phyloP scores from a whole-genome alignment of 2,797 vertebrate genomes.

The Acropternis orthonyx region DNA sequence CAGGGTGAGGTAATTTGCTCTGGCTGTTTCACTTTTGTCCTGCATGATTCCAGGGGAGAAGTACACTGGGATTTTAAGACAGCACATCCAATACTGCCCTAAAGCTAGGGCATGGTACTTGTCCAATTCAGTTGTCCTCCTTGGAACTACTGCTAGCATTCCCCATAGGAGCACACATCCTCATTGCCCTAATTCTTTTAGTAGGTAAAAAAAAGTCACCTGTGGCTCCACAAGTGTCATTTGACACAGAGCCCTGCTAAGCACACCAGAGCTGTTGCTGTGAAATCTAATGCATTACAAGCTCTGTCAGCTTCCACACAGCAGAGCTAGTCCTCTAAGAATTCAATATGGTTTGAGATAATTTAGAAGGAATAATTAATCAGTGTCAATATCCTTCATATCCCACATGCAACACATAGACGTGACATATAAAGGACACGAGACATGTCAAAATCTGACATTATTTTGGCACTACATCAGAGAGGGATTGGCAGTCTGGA shows the following conservation, averaged over 20 bases:
- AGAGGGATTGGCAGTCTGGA: constrained; percentile 10
- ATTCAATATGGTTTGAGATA: not conserved
- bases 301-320: not conserved
- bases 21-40: not conserved
- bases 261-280: rapidly evolving
- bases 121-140: not conserved
- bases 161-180: not conserved
- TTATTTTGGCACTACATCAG: constrained; percentile 36
- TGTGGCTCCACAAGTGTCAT: not conserved
- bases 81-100: not conserved
- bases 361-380: constrained; percentile 45
- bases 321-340: not conserved
- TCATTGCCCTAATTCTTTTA: not conserved
- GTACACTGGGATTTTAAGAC: not conserved
- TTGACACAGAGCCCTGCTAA: not conserved
- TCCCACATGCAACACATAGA: not conserved
- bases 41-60: not conserved
- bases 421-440: not conserved
- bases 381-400: constrained; percentile 20
- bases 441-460: constrained; percentile 10
- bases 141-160: not conserved
- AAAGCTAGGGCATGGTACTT: not conserved
- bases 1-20: not conserved
- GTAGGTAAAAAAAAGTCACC: not conserved
- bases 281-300: not conserved